These are phyloP conservation scores for Hyla sarda DNA, from an alignment of 2,113 vertebrate genomes.

Conservation along the genomic window DNA sequence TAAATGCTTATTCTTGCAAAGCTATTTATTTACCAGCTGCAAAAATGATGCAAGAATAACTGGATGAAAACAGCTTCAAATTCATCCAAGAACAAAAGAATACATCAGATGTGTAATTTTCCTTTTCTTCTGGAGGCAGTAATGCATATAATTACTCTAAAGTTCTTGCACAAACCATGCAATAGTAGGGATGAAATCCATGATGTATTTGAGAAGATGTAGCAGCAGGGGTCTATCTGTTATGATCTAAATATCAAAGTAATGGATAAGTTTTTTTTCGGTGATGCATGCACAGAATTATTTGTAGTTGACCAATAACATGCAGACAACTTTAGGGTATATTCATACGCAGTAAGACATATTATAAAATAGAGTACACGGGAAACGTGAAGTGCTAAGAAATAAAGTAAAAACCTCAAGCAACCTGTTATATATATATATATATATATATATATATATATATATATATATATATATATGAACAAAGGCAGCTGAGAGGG, in stretches of 20 bases:
- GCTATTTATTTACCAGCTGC: conserved; percentile 46
- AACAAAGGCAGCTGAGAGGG: no score
- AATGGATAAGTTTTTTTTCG: neutral
- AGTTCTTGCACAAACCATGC: conserved; percentile 8
- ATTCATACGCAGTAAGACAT: neutral
- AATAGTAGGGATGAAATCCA: neutral
- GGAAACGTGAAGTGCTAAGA: no score
- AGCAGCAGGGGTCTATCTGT: neutral
- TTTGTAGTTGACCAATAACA: neutral
- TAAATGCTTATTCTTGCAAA: conserved; percentile 25
- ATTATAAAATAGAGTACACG: neutral
- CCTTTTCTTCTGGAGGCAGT: conserved; percentile 15
- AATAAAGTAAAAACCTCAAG: no score
- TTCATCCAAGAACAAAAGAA: conserved; percentile 38
- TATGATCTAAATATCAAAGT: neutral
- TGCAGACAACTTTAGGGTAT: neutral
- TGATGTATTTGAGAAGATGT: neutral
- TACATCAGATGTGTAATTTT: conserved; percentile 43
- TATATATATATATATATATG: no score
- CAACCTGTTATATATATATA: no score
- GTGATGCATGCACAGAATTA: neutral
- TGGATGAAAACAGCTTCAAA: conserved; percentile 16
- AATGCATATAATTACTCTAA: conserved; percentile 46
- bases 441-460: no score
- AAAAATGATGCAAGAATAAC: conserved; percentile 48